Evolutionary conservation across 2,888 invertebrate species (phyloP), one percentile per base, ranked within the genome.

Genomic region (Diloba caeruleocephala): DNA sequence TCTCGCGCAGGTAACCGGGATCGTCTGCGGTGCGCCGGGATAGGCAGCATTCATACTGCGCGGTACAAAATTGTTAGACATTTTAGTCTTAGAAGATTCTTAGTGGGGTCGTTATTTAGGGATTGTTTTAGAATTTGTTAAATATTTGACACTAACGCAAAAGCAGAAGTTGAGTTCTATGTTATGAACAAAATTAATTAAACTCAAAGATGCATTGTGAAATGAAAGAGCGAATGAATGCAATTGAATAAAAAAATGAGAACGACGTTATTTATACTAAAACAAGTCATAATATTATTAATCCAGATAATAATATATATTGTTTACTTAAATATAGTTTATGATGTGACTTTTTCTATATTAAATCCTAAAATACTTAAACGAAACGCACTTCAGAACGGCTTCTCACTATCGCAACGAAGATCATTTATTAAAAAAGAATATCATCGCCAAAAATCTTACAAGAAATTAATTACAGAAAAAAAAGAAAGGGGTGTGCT

Each of bases 401-500:
- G 49, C 54, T 51, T 25, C 43, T 26, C 54, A 66, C 59, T 67
- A 77, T 61, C 65, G 63, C 52, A 42, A 34, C 48, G 41, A 28
- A 45, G 42, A 67, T 55, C 66, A 68, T 57, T 44, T 63, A 39
- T 58, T 38, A 68, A 66, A 75, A 79, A 84, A 88, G 87, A 84
- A 83, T 71, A 43, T 52, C 67, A 61, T 69, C 74, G 78, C 84
- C 88, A 84, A 85, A 89, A 90, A 87, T 88, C 84, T 85, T 78
- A 84, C 87, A 90, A 88, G 88, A 90, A 91, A 90, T 84, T 90
- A 90, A 91, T 92, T 88, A 88, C 80, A 79, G 81, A 85, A 89
- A 89, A 90, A 90, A 92, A 90, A 84, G 87, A 92, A 92, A 88
- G 92, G 92, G 91, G 90, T 90, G 89, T 79, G 85, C 60, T 58